Base-by-base conservation (phyloP, 2,113 vertebrate species). In the Acanthisitta chloris region DNA sequence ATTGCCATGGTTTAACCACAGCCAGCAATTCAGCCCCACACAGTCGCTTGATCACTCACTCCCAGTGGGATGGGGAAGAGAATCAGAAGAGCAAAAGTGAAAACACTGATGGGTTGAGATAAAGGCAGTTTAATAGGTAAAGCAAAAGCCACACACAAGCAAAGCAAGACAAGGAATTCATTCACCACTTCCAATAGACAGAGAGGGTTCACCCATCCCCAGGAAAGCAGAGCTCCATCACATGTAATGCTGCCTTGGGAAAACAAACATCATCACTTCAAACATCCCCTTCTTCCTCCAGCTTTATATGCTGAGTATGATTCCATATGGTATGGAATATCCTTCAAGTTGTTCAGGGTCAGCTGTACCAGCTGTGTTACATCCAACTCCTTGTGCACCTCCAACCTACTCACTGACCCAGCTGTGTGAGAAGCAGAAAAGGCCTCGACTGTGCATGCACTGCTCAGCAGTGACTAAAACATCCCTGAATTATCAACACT, bases 181-280 rank as follows among this genome's bases (percentile, higher is more conserved):
- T 25, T 31, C 29, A 48, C 48, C 9, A 3, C 3, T 40, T 14
- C 10, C 40, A 16, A 21, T 14, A 31, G 40, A 13, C 40, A 40
- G 46, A 40, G 28, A 87, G 23, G 19, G 40, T 31, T 71, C 16
- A 25, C 29, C 12, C 17, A 40, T 17, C 7, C 16, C 26, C 49
- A 80, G 42, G 34, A 65, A 64, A 80, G 49, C 20, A 42, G 2
- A 4, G 25, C 11, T 48, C 14, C 14, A 14, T 42, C 85, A 72
- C 14, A 11, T n/a, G 12, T 57, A 36, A 21, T 0, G 0, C 38
- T n/a, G 36, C 36, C 61, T 55, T 55, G 49, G 29, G 49, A 42
- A 34, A 11, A 64, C 42, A 80, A 64, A 55, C 2, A 3, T 10
- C 42, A 48, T 21, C 42, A 23, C 31, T 49, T 11, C 14, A 31